Percentiles rank a stretch among this genome's conserved stretches.
phyloP scores from a whole-genome alignment of 2,113 vertebrate genomes.

The Sceloporus tristichus region DNA sequence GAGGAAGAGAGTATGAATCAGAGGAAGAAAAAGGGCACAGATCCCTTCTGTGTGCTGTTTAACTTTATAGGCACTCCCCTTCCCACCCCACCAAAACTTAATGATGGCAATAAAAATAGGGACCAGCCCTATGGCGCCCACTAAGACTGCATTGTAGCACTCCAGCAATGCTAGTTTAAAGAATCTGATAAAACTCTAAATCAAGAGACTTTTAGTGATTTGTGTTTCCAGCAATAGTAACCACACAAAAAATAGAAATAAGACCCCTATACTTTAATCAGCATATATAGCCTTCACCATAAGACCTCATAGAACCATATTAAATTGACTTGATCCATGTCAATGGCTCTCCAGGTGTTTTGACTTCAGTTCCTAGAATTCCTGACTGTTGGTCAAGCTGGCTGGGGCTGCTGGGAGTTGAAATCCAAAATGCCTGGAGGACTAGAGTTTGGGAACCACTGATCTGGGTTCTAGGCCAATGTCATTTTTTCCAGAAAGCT shows the following conservation, averaged over 20 bases:
- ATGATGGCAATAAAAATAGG: slow-evolving; percentile 32
- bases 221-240: neutral
- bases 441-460: no score
- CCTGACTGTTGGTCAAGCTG: no score
- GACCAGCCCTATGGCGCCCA: neutral
- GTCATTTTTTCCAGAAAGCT: neutral
- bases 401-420: no score
- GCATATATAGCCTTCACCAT: neutral
- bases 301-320: neutral
- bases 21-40: slow-evolving; percentile 8
- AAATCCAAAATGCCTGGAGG: no score
- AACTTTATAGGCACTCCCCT: slow-evolving; percentile 1
- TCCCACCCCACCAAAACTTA: neutral
- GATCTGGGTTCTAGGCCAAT: neutral
- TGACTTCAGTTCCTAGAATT: no score
- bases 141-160: slow-evolving; percentile 6
- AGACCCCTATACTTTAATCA: neutral
- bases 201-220: neutral
- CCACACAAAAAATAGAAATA: neutral
- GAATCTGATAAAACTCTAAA: slow-evolving; percentile 26
- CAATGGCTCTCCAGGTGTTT: neutral
- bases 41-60: slow-evolving; percentile 25
- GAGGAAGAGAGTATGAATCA: slow-evolving; percentile 39
- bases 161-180: slow-evolving; percentile 11
- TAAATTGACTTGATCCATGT: neutral